A percentile compares a stretch with the other conserved stretches of the same genome.
phyloP scores from a whole-genome alignment of 2,797 vertebrate species.

The Picus viridis region DNA sequence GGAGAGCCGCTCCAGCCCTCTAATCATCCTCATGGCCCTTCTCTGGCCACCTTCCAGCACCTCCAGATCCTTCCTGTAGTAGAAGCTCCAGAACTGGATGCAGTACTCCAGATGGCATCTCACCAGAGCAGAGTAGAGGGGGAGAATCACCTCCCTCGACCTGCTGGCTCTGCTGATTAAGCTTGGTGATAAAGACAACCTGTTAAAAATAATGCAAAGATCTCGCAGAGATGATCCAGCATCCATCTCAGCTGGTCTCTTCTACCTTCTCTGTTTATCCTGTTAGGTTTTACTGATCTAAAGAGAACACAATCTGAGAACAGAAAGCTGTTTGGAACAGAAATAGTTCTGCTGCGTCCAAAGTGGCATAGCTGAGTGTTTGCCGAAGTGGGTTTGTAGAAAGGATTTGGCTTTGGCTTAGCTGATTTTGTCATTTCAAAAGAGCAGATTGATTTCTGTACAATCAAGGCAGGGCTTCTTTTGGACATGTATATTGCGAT shows the following conservation, averaged over 20 bases:
- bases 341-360: not conserved
- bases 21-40: no score
- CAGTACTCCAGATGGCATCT: no score
- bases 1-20: no score
- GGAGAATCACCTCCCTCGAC: no score
- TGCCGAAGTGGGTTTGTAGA: conserved; percentile 29
- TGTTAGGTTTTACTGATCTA: not conserved
- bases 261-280: conserved; percentile 2
- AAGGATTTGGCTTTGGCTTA: conserved; percentile 22
- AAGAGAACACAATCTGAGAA: conserved; percentile 19
- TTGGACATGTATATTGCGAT: not conserved
- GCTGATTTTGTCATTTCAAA: not conserved
- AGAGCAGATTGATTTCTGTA: not conserved
- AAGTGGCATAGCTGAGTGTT: not conserved
- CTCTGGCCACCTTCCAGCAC: no score
- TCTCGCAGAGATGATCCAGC: not conserved
- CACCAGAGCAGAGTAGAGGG: no score
- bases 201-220: not conserved
- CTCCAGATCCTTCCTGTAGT: no score
- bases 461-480: not conserved
- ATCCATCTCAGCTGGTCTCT: not conserved
- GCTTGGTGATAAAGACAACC: accelerated
- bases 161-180: no score
- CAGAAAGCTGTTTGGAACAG: conserved; percentile 6
- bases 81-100: no score